A percentile compares a stretch with the other conserved stretches of the same genome.
These are phyloP conservation scores for Brienomyrus longianalis DNA, from an alignment of 2,113 vertebrate genomes.

Conservation along the genomic window DNA sequence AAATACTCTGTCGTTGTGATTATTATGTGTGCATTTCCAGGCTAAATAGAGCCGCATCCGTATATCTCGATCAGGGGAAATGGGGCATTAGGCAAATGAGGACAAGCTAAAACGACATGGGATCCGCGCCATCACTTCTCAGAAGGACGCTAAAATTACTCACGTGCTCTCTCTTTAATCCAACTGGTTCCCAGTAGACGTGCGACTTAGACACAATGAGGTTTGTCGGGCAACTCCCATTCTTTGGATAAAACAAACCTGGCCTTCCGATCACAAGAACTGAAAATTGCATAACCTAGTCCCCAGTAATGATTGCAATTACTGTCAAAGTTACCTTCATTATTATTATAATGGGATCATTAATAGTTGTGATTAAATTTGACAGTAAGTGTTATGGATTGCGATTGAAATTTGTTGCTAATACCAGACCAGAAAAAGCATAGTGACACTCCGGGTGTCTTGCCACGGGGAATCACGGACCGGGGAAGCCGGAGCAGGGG, in stretches of 20 bases:
- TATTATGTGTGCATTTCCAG: not conserved
- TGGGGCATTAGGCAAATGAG: not conserved
- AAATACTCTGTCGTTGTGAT: not conserved
- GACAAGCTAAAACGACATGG: too few relatives aligned
- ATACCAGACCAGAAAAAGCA: not conserved
- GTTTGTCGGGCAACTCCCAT: not conserved
- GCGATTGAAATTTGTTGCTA: not conserved
- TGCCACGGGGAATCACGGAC: too few relatives aligned
- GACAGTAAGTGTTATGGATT: constrained; percentile 2
- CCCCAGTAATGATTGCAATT: not conserved
- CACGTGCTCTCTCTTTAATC: not conserved
- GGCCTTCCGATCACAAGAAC: not conserved
- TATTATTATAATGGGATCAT: constrained; percentile 7
- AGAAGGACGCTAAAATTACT: not conserved
- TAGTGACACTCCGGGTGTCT: not conserved
- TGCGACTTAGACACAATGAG: not conserved
- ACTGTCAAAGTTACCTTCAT: constrained; percentile 1
- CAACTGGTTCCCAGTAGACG: not conserved
- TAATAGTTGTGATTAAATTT: constrained; percentile 17
- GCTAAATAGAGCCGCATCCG: not conserved
- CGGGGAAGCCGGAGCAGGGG: too few relatives aligned
- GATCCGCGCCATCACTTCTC: not conserved
- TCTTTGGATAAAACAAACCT: not conserved
- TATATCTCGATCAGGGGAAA: not conserved
- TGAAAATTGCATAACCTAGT: not conserved